Percentiles rank a stretch among this genome's conserved stretches.
These are phyloP conservation scores for Lethrus apterus DNA, from an alignment of 1,140 invertebrate genomes.

Conservation along the genomic window DNA sequence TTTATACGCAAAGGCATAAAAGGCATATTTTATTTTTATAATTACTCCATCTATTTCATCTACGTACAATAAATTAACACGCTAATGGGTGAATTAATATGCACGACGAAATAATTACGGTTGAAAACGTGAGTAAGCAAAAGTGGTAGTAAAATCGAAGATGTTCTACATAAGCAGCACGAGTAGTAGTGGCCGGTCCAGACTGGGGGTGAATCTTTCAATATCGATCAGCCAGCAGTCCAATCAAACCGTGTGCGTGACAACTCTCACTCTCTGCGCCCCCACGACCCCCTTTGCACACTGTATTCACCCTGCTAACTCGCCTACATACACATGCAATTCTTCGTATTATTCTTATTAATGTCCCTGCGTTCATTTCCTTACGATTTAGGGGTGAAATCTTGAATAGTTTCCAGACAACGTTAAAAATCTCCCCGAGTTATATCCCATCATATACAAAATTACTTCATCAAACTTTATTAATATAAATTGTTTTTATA, in stretches of 20 bases:
- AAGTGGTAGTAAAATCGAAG: slow-evolving; percentile 3
- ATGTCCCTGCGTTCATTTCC: slow-evolving; percentile 9
- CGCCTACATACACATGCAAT: slow-evolving; percentile 6
- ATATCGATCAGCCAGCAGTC: slow-evolving; percentile 38
- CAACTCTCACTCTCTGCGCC: slow-evolving; percentile 39
- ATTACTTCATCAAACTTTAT: too few species aligned
- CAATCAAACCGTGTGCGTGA: slow-evolving; percentile 41
- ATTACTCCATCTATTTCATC: too few species aligned
- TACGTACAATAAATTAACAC: too few species aligned
- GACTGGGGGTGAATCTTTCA: slow-evolving; percentile 39
- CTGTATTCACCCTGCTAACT: slow-evolving; percentile 11
- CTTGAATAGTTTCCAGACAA: too few species aligned
- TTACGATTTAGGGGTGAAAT: slow-evolving; percentile 9
- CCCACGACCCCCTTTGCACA: slow-evolving; percentile 14
- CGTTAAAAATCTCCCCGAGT: too few species aligned
- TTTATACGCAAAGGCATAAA: too few species aligned
- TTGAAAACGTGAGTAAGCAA: slow-evolving; percentile 7
- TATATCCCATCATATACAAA: too few species aligned
- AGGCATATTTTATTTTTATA: too few species aligned
- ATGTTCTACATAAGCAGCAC: slow-evolving; percentile 8
- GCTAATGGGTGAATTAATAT: too few species aligned
- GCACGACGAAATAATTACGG: too few species aligned
- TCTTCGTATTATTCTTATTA: not conserved
- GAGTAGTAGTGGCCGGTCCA: slow-evolving; percentile 19
- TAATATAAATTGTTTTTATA: too few species aligned